phyloP scores from a whole-genome alignment of 2,888 invertebrate genomes.

The Tupiocoris notatus region DNA sequence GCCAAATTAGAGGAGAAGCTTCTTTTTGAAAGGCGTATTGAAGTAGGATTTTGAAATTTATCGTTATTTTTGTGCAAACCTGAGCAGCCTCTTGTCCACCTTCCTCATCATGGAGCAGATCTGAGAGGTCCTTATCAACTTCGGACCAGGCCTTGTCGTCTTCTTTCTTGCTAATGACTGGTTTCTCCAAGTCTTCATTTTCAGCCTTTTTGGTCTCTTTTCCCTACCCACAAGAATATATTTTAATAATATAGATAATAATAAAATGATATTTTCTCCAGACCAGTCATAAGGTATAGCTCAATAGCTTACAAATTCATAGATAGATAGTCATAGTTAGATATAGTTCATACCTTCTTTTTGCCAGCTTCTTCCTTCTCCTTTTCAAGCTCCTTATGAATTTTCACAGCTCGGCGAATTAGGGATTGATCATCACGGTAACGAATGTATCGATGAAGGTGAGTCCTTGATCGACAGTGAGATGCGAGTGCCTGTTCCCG shows the following conservation, averaged over 20 bases:
- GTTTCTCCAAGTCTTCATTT: conserved; percentile 35
- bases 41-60: no score
- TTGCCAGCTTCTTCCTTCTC: conserved; percentile 56
- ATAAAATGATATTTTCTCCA: no score
- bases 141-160: conserved; percentile 78
- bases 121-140: conserved; percentile 77
- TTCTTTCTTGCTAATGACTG: conserved; percentile 59
- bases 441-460: conserved; percentile 73
- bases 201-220: conserved; percentile 3
- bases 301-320: no score
- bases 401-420: conserved; percentile 68
- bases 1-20: no score
- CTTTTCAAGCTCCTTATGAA: conserved; percentile 54
- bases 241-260: no score
- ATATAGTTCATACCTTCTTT: conserved; percentile 49
- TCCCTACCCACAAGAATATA: neutral
- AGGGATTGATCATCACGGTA: conserved; percentile 74
- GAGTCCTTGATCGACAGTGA: conserved; percentile 74
- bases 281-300: no score
- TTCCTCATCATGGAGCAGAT: conserved; percentile 52
- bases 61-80: no score
- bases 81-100: conserved; percentile 56
- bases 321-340: no score
- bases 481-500: conserved; percentile 62
- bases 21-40: no score